Percentiles rank a stretch among this genome's conserved stretches.
Evolutionary conservation across 2,797 vertebrate genomes (phyloP).

Genomic region (Gymnoscopelus microlampas): DNA sequence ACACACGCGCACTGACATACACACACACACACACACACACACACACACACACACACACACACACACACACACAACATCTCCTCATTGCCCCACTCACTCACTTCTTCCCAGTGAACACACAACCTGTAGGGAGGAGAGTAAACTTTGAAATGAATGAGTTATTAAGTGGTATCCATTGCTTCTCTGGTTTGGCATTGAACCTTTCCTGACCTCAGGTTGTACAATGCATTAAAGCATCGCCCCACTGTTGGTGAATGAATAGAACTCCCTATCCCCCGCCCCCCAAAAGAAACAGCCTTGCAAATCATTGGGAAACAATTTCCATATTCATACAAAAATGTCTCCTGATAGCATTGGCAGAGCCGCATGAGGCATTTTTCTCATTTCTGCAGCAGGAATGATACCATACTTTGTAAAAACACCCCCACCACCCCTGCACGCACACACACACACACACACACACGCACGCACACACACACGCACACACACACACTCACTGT

Average conservation of each 20-base stretch:
- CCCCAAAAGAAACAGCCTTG: constrained; percentile 1
- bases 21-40: not conserved
- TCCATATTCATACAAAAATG: constrained; percentile 38
- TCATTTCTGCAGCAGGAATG: constrained; percentile 8
- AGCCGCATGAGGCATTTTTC: constrained; percentile 7
- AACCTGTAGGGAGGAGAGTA: not conserved
- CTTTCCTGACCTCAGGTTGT: not conserved
- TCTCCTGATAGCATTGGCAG: constrained; percentile 16
- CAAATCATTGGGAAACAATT: constrained; percentile 26
- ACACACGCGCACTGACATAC: constrained; percentile 1
- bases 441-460: not conserved
- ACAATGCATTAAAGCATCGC: not conserved
- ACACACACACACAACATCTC: too few species aligned
- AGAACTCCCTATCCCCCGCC: too few species aligned
- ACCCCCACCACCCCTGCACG: not conserved
- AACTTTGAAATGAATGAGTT: constrained; percentile 3
- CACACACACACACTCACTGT: not conserved
- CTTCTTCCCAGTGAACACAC: not conserved
- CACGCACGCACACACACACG: not conserved
- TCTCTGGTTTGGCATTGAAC: not conserved
- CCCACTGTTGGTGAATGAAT: too few species aligned
- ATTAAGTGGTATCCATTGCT: constrained; percentile 3
- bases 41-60: too few species aligned
- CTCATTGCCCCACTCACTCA: not conserved
- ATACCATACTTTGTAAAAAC: too few species aligned